A percentile compares a stretch with the other conserved stretches of the same genome.
These are phyloP conservation scores for Sapayoa aenigma DNA, from an alignment of 2,113 vertebrate species.

Conservation along the genomic window DNA sequence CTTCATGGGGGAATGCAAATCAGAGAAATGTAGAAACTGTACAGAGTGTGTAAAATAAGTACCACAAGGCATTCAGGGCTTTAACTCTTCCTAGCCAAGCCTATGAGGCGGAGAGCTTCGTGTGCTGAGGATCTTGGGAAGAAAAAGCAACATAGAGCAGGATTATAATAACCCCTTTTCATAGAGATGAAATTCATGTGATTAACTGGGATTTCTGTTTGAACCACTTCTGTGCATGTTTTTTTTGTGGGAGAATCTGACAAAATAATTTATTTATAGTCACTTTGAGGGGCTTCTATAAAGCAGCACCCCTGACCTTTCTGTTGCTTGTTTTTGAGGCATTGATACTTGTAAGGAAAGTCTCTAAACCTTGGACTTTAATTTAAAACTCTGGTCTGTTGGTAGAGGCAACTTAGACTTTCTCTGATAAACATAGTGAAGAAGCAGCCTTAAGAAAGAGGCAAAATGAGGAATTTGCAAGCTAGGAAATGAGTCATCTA, in stretches of 20 bases:
- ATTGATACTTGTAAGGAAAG: neutral
- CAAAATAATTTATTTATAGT: neutral
- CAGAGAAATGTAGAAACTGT: neutral
- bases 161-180: neutral
- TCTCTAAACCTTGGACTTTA: neutral
- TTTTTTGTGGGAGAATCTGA: neutral
- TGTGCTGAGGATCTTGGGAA: neutral
- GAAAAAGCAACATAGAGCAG: neutral
- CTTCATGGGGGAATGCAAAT: conserved; percentile 27
- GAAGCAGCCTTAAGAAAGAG: neutral
- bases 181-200: neutral
- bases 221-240: neutral
- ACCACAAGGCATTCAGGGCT: neutral
- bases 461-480: neutral
- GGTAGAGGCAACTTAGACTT: neutral
- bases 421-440: neutral
- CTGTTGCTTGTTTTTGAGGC: neutral
- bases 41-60: neutral
- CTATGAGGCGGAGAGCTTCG: neutral
- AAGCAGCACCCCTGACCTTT: neutral
- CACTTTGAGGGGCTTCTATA: neutral
- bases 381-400: neutral
- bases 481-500: neutral
- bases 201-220: neutral
- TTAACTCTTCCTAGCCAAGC: neutral